phyloP scores from a whole-genome alignment of 2,888 invertebrate species.

The Melanostoma mellinum region DNA sequence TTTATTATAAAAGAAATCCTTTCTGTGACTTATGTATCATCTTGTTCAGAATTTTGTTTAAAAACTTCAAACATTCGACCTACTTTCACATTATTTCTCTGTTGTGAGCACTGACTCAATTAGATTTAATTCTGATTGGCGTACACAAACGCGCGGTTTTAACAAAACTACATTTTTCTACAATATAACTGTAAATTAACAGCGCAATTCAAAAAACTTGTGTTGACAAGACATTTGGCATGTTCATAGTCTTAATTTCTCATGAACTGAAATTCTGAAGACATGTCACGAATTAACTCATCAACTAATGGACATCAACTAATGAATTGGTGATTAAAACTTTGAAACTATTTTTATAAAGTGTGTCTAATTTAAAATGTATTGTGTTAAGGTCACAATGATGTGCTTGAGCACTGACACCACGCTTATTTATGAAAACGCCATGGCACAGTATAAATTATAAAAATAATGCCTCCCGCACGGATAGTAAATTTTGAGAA shows the following conservation, averaged over 20 bases:
- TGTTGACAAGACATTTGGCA: slow-evolving; percentile 65
- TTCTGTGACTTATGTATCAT: no score
- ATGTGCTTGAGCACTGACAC: background rate
- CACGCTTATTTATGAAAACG: no score
- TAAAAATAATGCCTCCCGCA: slow-evolving; percentile 37
- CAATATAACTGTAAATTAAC: no score
- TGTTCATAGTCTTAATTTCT: slow-evolving; percentile 39
- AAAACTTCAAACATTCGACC: no score
- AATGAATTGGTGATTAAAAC: slow-evolving; percentile 27
- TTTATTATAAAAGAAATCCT: no score
- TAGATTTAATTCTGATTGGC: no score
- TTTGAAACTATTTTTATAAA: background rate
- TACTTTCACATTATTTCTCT: no score
- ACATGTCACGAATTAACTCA: slow-evolving; percentile 36
- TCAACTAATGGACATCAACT: background rate
- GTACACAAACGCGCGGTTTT: no score
- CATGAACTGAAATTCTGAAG: slow-evolving; percentile 28
- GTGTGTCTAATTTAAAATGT: background rate
- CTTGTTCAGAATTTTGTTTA: no score
- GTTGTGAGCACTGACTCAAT: no score
- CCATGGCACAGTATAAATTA: slow-evolving; percentile 41
- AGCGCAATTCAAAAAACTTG: background rate
- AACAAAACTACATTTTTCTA: no score
- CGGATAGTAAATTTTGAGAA: slow-evolving; percentile 42
- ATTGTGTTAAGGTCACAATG: slow-evolving; percentile 42